Conservation (phyloP, 1,140 invertebrate species). For the Aporrectodea caliginosa region DNA sequence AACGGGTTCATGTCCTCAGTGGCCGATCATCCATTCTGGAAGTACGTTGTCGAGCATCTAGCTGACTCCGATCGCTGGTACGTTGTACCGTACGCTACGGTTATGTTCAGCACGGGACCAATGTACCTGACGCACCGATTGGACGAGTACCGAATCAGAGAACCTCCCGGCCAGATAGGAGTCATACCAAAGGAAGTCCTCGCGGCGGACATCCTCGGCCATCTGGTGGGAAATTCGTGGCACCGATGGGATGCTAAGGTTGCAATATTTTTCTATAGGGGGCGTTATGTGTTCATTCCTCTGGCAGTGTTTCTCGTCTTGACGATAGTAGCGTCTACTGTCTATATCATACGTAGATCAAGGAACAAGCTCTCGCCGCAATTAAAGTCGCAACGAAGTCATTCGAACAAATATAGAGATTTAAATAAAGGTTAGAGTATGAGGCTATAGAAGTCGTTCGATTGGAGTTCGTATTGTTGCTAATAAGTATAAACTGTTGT, state of each 20-base stretch:
- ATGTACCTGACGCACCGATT: constrained; percentile 20
- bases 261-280: neutral
- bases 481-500: no score
- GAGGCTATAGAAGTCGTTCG: no score
- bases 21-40: constrained; percentile 13
- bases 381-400: no score
- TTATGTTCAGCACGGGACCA: constrained; percentile 25
- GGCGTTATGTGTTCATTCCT: neutral
- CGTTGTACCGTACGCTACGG: constrained; percentile 19
- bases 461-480: no score
- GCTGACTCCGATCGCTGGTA: constrained; percentile 3
- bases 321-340: no score
- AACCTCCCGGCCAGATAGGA: neutral
- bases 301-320: no score
- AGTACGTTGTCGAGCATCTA: neutral
- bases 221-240: constrained; percentile 14
- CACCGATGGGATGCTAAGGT: constrained; percentile 19
- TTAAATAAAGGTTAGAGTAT: no score
- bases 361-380: no score
- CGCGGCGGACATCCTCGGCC: neutral
- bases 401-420: no score
- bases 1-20: constrained; percentile 13
- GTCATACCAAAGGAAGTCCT: constrained; percentile 3
- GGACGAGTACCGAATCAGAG: neutral
- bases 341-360: no score